Conservation (phyloP, 30 jellyfish, hydroid and myxozoan species). For the Hydra vulgaris region DNA sequence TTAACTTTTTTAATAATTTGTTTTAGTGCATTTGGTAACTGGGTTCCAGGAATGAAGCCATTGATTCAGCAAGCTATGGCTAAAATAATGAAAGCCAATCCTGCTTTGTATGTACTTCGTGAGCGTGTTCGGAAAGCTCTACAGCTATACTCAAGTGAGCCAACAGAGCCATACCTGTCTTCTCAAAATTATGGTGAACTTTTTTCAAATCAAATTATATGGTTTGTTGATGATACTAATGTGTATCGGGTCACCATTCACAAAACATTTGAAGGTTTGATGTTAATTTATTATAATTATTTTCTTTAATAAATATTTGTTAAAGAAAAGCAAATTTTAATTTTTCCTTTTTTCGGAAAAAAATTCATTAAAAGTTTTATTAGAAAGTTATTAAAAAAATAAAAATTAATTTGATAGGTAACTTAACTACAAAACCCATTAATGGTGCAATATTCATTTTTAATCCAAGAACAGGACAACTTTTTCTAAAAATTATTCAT, state of each 20-base stretch:
- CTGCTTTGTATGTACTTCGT: slow-evolving; percentile 98
- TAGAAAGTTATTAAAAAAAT: background rate
- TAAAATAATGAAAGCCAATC: slow-evolving; percentile 98
- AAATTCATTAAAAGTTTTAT: background rate
- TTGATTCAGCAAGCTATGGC: slow-evolving; percentile 99
- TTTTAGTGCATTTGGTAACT: slow-evolving; percentile 95
- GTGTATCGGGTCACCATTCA: slow-evolving; percentile 99
- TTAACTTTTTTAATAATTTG: too few relatives aligned
- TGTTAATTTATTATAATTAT: too few relatives aligned
- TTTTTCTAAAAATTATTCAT: slow-evolving; percentile 92
- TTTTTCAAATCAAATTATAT: slow-evolving; percentile 93
- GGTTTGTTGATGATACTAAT: slow-evolving; percentile 99
- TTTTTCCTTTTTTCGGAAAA: background rate
- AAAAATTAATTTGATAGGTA: slow-evolving; percentile 42
- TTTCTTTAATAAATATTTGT: too few relatives aligned
- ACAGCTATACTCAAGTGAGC: slow-evolving; percentile 99
- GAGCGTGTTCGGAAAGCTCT: slow-evolving; percentile 98
- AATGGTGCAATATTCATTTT: slow-evolving; percentile 97
- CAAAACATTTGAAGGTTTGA: slow-evolving; percentile 43
- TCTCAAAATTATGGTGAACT: slow-evolving; percentile 99
- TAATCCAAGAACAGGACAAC: slow-evolving; percentile 99
- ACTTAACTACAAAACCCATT: slow-evolving; percentile 97
- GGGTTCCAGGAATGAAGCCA: slow-evolving; percentile 99
- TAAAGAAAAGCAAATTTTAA: too few relatives aligned
- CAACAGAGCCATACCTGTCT: slow-evolving; percentile 97